Percentiles rank a stretch among this genome's conserved stretches.
These are phyloP conservation scores for Bombus sibiricus DNA, from an alignment of 1,140 invertebrate genomes.

Conservation along the genomic window DNA sequence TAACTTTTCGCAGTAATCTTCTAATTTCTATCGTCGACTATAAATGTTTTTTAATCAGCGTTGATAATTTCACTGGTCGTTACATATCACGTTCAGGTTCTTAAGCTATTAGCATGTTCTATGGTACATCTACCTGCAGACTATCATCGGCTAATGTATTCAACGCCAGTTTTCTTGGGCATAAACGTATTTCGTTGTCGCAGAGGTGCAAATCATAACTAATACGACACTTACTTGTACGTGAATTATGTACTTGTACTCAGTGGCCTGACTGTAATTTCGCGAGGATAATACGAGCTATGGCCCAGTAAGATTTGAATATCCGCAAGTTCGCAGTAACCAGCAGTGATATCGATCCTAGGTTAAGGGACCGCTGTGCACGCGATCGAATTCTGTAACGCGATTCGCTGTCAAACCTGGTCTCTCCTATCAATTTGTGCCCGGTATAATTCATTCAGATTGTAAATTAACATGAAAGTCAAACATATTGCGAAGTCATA, in stretches of 20 bases:
- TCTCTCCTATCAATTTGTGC: slow-evolving; percentile 44
- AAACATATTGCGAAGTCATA: neutral
- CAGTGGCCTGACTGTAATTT: slow-evolving; percentile 62
- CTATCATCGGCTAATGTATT: slow-evolving; percentile 8
- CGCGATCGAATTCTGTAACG: slow-evolving; percentile 76
- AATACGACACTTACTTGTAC: slow-evolving; percentile 33
- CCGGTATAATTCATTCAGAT: slow-evolving; percentile 14
- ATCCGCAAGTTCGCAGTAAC: slow-evolving; percentile 74
- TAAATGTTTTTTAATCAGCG: neutral
- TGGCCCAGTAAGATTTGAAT: slow-evolving; percentile 72
- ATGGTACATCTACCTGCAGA: too few relatives aligned
- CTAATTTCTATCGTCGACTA: neutral
- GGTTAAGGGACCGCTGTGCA: slow-evolving; percentile 71
- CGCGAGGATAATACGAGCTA: slow-evolving; percentile 64
- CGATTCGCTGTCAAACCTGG: slow-evolving; percentile 53
- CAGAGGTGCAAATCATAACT: slow-evolving; percentile 16
- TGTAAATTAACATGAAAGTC: slow-evolving; percentile 19
- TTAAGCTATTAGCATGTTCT: neutral
- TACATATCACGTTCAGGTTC: neutral
- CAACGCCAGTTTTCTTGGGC: slow-evolving; percentile 13
- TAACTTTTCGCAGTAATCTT: neutral
- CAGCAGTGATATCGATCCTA: slow-evolving; percentile 79
- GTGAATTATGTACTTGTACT: slow-evolving; percentile 23
- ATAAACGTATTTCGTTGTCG: slow-evolving; percentile 1
- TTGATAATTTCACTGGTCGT: neutral